phyloP scores from a whole-genome alignment of 2,888 invertebrate genomes.

The Scelioninae gen. 1 region DNA sequence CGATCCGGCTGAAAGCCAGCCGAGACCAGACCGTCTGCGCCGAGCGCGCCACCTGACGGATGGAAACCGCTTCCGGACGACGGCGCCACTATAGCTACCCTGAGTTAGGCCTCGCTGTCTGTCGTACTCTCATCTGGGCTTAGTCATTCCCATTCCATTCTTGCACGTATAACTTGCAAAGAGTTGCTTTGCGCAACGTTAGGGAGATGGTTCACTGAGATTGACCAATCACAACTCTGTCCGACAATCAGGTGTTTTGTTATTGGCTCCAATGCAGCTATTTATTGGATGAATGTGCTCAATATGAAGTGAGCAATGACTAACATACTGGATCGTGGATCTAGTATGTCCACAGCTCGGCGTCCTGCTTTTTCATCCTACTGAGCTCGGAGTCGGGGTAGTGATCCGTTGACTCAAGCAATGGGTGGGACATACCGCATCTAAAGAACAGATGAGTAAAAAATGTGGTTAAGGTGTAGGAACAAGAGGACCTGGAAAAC shows the following conservation, averaged over 20 bases:
- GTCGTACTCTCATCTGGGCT: slow-evolving; percentile 1
- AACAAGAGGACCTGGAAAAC: not conserved
- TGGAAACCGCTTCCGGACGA: slow-evolving; percentile 2
- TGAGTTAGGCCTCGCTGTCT: not conserved
- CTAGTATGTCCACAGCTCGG: not conserved
- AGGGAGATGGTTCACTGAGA: no score
- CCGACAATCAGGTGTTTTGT: not conserved
- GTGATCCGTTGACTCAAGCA: not conserved
- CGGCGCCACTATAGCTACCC: slow-evolving; percentile 23
- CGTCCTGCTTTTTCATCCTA: not conserved
- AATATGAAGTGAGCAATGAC: not conserved
- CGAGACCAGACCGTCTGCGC: no score
- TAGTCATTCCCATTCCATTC: slow-evolving; percentile 1
- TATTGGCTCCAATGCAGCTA: not conserved
- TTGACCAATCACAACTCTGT: not conserved
- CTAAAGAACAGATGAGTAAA: slow-evolving; percentile 1
- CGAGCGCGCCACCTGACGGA: slow-evolving; percentile 29
- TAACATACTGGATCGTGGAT: not conserved
- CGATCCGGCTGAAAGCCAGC: slow-evolving; percentile 22
- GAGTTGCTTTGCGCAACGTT: not conserved
- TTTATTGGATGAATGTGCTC: not conserved
- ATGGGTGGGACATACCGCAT: slow-evolving; percentile 3
- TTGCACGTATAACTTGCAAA: not conserved
- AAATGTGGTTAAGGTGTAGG: not conserved
- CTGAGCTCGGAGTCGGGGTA: not conserved